Base-by-base conservation (phyloP, 2,888 invertebrate genomes). In the Scaptomyza reducta region DNA sequence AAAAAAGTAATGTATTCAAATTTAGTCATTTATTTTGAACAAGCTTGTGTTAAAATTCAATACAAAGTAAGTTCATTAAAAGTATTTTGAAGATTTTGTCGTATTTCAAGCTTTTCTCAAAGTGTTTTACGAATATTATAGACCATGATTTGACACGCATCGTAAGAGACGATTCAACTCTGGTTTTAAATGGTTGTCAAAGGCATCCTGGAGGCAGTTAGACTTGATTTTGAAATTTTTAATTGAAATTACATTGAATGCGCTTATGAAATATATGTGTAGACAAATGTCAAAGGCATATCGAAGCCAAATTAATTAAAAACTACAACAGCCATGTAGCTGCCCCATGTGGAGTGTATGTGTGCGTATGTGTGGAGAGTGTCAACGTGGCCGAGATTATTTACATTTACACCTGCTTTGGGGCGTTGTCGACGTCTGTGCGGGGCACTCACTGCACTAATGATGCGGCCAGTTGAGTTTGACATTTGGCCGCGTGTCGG, bases 401-500 rank as follows among this genome's bases (percentile, higher is more conserved):
- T 84, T 81, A 87, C 79, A 87, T 84, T 87, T 85, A 84, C 87
- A 84, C 84, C 87, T 84, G 84, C 66, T 68, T 46, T 56, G 49
- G 55, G 71, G 66, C 76, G 75, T 59, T 59, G 66, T 70, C 70
- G 70, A 55, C 54, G 49, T 14, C 51, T 41, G 54, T 56, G 40
- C 47, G 35, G 67, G 16, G 42, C 42, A 22, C 60, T 38, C 49
- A 49, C 51, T 53, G 49, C 66, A 74, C 83, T 87, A 84, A 84
- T 84, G 83, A 84, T 81, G 78, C 79, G 63, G 56, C 68, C 70
- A 46, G 68, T 67, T 65, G 76, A 67, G 70, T 70, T 78, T 86
- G 82, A 86, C 82, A 86, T 83, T 82, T 86, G 82, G 81, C 74
- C 76, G 59, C 50, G 47, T 49, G 62, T 66, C 51, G 61, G 22